Evolutionary conservation across 2,797 vertebrate genomes (phyloP), one percentile per base, ranked within the genome.

Genomic region (Lindbergichthys nudifrons): DNA sequence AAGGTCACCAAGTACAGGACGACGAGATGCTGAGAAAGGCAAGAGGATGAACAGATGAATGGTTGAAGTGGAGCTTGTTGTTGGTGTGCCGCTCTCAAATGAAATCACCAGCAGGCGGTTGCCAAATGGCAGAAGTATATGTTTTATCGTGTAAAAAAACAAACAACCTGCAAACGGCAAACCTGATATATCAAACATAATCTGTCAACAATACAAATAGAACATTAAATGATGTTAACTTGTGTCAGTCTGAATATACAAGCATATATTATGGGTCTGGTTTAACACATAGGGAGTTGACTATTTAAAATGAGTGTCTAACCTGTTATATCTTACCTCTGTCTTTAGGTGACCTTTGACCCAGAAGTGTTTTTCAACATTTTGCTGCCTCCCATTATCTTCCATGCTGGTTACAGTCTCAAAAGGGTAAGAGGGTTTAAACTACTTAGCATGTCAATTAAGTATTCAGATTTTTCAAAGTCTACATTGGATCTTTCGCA

Each of bases 351-450:
- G 86, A 99, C 97, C 77, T 99, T 99, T 95, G 97, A 99, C 88
- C 97, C 98, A 5, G 98, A 99, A 84, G 97, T 99, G 51, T 99
- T 99, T 92, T 99, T 99, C 95, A 99, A 99, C 90, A 99, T 99
- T 88, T 94, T 99, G 88, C 96, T 99, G 84, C 98, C 98, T 85
- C 98, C 98, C 39, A 99, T 99, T 87, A 99, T 99, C 94, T 99
- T 99, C 92, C 97, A 99, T 42, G 98, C 98, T 10, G 98, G 98
- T 77, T 99, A 99, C 91, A 99, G 98, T 89, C 94, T 99, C 60
- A 98, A 99, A 94, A 94, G 96, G 96, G 98, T 99, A 95, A 86
- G 95, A 70, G 9, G 4, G 15, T 64, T 36, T 21, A 13, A 72
- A 54, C 67, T 0, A 66, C 42, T 58, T 10, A 64, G 12, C 14